Base-by-base conservation (phyloP, 2,797 vertebrate genomes). In the Sebastes diploproa region DNA sequence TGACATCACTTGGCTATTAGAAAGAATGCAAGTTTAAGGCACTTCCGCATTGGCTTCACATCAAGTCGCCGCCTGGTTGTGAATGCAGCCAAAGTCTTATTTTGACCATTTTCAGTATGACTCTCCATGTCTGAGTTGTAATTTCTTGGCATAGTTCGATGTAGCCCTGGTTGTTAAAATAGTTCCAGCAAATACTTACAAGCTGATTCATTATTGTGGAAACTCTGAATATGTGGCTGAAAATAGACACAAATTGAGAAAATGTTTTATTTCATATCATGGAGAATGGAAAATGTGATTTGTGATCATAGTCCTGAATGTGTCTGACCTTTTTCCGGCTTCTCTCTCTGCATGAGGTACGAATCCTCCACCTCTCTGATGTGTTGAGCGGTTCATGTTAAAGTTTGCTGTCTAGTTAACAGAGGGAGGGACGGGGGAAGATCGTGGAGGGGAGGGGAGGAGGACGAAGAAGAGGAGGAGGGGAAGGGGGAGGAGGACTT, bases 321-420 rank as follows among this genome's bases (percentile, higher is more conserved):
- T 58, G 72, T 73, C 50, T 83, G 85, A 88, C 81, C 86, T 90
- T 78, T 18, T n/a, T 79, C 16, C 2, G 36, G 50, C 64, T 60
- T 27, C 73, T 72, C 66, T 72, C 66, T 81, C 67, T 58, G 77
- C 69, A 73, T 71, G 83, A 63, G 72, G 60, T 29, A 20, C 16
- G 13, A 20, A 55, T 82, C 76, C 72, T 65, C 72, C 74, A 71
- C 80, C 74, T 65, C 62, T 76, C 62, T 76, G 66, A 78, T 86
- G 78, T 75, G 85, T 77, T 20, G 54, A 79, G 78, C 77, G 23
- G 64, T 6, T 11, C 79, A 62, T 86, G 87, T 75, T 88, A 61
- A 91, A 92, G 84, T 88, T 85, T 85, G 87, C 89, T 90, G 92
- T 92, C 91, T 92, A 74, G 90, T 94, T 92, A 93, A 87, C 80